Evolutionary conservation across 2,888 invertebrate genomes (phyloP).

Genomic region (Epinotia nisella): DNA sequence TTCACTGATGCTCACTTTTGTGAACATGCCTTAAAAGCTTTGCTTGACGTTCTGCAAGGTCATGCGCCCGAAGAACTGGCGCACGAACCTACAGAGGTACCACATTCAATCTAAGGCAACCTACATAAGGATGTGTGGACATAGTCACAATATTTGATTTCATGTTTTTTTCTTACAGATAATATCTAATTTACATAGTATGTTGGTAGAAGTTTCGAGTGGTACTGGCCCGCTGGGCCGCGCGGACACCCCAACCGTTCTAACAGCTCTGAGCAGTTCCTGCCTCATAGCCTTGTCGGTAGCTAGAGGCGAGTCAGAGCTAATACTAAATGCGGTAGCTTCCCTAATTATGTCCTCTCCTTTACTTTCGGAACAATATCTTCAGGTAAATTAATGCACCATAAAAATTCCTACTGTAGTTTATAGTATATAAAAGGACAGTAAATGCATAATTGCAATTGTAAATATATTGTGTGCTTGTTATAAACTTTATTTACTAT

Average conservation of each 20-base stretch:
- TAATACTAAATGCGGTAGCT: constrained; percentile 93
- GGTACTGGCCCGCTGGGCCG: constrained; percentile 73
- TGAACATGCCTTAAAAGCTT: constrained; percentile 93
- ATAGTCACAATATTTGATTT: neutral
- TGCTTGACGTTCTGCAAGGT: constrained; percentile 96
- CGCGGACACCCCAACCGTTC: constrained; percentile 85
- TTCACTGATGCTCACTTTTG: constrained; percentile 93
- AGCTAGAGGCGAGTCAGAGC: constrained; percentile 96
- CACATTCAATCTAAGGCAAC: constrained; percentile 39
- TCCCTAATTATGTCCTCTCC: constrained; percentile 94
- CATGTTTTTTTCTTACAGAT: constrained; percentile 70
- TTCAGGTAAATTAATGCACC: constrained; percentile 86
- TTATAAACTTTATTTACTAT: neutral
- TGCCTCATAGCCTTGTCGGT: constrained; percentile 96
- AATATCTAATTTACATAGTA: constrained; percentile 91
- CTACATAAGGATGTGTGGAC: neutral
- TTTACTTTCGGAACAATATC: constrained; percentile 90
- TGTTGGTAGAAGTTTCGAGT: constrained; percentile 93
- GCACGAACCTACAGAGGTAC: constrained; percentile 90
- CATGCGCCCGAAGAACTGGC: constrained; percentile 94
- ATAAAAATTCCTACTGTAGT: neutral
- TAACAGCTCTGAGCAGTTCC: constrained; percentile 95
- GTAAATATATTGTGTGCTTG: neutral
- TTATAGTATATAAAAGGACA: neutral
- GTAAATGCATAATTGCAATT: neutral